Base-by-base conservation (phyloP, 1,140 invertebrate species). In the Conus ventricosus region DNA sequence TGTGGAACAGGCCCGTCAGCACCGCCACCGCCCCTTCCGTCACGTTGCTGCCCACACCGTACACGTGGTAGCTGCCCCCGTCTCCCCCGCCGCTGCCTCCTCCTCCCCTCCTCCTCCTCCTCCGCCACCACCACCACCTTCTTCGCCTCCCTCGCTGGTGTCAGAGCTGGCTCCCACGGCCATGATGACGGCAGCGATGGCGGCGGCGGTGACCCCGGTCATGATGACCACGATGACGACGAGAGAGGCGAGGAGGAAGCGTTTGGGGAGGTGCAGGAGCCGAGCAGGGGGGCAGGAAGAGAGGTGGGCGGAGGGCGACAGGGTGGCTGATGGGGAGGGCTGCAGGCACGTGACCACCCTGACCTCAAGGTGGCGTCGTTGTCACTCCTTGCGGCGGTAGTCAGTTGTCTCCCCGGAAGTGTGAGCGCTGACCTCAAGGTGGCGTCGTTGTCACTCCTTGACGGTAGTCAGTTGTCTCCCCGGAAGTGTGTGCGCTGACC, bases 121-220 rank as follows among this genome's bases (percentile, higher is more conserved):
- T 81, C 57, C 53, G 0, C 53, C 71, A 75, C 86, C 75, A 11
- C 17, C 54, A 11, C 86, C 86, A 27, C 76, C 17, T 25, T n/a
- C n/a, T 13, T 78, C 54, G 23, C 53, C 75, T 23, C 55, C 60
- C 15, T 82, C 63, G 27, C 60, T 23, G 23, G 17, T 7, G 76
- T 54, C 51, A 57, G 25, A 15, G 57, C 13, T 20, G 23, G 17
- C 60, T 23, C 75, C 53, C 5, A 87, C 67, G 13, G 53, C 53
- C 8, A 76, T n/a, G 53, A 87, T 53, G n/a, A 20, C 78, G 57
- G 87, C 78, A 78, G 78, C 78, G 78, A 82, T 88, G 60, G 87
- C 63, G 6, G 60, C 76, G 13, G 81, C 87, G 17, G 78, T 53
- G 17, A 82, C 78, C 13, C 39, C 60, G 20, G 55, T 25, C 80